Evolutionary conservation across 2,113 vertebrate genomes (phyloP).

Genomic region (Chlamydotis undulata): DNA sequence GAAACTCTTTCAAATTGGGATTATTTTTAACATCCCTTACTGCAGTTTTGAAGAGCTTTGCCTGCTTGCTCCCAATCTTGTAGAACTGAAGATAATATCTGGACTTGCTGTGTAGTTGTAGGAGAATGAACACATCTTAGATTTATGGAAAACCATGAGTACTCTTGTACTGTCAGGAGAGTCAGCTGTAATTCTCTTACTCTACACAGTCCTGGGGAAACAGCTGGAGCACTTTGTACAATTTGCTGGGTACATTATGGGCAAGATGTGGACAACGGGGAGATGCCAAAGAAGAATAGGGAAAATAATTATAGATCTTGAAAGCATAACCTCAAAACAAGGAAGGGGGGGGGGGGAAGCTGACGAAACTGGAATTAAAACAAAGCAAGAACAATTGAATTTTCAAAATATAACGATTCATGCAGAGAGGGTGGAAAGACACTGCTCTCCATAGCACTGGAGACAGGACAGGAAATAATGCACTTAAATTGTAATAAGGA

Average conservation of each 20-base stretch:
- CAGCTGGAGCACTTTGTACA: not conserved
- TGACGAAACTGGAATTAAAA: not conserved
- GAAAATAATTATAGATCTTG: not conserved
- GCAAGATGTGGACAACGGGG: constrained; percentile 12
- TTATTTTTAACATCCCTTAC: not conserved
- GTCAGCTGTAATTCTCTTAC: not conserved
- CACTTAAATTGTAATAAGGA: not conserved
- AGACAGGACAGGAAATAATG: not conserved
- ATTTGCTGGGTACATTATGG: not conserved
- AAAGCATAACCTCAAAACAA: constrained; percentile 1
- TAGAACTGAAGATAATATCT: not conserved
- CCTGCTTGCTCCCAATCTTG: not conserved
- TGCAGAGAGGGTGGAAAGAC: not conserved
- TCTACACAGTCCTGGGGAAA: not conserved
- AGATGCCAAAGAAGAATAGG: constrained; percentile 11
- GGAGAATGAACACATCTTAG: not conserved
- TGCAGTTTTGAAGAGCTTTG: not conserved
- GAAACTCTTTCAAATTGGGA: not conserved
- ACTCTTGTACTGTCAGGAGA: not conserved
- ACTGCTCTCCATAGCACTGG: not conserved
- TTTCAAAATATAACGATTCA: not conserved
- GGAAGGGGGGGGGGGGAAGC: not conserved
- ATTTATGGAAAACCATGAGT: not conserved
- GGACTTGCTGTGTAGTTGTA: not conserved
- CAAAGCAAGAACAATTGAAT: not conserved